These are phyloP conservation scores for Dryocosmus kuriphilus DNA, from an alignment of 2,888 invertebrate species.

Conservation along the genomic window DNA sequence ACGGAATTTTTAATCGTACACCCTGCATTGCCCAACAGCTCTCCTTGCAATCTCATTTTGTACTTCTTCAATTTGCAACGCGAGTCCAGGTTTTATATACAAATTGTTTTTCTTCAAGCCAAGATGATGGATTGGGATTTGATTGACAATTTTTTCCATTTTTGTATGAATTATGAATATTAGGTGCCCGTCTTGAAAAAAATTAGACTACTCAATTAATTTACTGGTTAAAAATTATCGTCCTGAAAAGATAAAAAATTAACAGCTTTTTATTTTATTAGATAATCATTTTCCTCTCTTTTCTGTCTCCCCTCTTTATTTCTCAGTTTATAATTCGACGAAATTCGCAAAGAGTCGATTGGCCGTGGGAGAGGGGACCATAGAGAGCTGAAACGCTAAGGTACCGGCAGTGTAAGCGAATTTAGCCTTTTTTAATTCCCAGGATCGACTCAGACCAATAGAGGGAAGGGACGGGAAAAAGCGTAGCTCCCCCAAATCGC, in stretches of 20 bases:
- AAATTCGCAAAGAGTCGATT: constrained; percentile 39
- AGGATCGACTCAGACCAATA: constrained; percentile 56
- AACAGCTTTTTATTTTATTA: not conserved
- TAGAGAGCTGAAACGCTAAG: constrained; percentile 47
- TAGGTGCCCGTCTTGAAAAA: no score
- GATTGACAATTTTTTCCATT: no score
- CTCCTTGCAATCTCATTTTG: constrained; percentile 1
- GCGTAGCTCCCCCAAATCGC: constrained; percentile 68
- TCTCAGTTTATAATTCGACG: constrained; percentile 30
- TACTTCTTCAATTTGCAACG: constrained; percentile 42
- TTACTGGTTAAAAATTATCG: no score
- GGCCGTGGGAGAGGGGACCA: constrained; percentile 14
- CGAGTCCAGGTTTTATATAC: constrained; percentile 40
- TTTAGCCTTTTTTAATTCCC: constrained; percentile 76
- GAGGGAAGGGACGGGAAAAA: constrained; percentile 48
- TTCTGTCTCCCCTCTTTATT: not conserved
- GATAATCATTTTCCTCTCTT: not conserved
- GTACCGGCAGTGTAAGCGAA: constrained; percentile 64
- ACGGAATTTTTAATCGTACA: constrained; percentile 72
- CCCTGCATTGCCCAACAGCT: constrained; percentile 50
- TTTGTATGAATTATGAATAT: no score
- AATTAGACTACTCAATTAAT: no score
- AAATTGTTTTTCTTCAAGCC: not conserved
- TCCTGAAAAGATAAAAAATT: not conserved
- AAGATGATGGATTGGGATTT: not conserved